A percentile compares a stretch with the other conserved stretches of the same genome.
Evolutionary conservation across 2,888 invertebrate species (phyloP).

Genomic region (Mycalesis mineus): DNA sequence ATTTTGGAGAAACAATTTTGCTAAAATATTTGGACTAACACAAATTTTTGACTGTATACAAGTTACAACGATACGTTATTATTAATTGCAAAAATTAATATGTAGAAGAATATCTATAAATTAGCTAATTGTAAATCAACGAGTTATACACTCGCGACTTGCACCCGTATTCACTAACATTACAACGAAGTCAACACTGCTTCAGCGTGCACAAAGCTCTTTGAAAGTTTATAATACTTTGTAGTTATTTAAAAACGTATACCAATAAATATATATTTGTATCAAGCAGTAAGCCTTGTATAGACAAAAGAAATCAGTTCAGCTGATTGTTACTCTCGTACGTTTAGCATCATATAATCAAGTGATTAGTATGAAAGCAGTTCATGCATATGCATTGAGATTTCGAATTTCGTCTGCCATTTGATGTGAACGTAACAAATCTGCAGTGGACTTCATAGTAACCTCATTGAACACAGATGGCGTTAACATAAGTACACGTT

Average conservation of each 20-base stretch:
- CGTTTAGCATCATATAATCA: too few relatives aligned
- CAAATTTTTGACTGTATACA: conserved; percentile 47
- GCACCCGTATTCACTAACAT: background rate
- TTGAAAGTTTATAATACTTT: background rate
- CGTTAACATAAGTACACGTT: conserved; percentile 25
- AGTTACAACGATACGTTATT: conserved; percentile 42
- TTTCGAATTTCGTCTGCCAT: too few relatives aligned
- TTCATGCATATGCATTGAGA: too few relatives aligned
- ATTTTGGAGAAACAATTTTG: conserved; percentile 53
- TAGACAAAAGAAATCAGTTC: too few relatives aligned
- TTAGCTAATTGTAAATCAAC: conserved; percentile 47
- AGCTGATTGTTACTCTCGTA: too few relatives aligned
- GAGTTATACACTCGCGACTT: conserved; percentile 29
- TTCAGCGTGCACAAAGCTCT: background rate
- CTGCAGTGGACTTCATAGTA: background rate
- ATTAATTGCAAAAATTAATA: conserved; percentile 46
- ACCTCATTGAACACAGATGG: background rate
- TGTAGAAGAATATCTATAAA: conserved; percentile 54
- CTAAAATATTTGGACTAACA: conserved; percentile 70
- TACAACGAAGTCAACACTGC: background rate
- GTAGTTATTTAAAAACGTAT: too few relatives aligned
- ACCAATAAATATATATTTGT: too few relatives aligned
- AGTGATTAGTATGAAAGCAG: too few relatives aligned
- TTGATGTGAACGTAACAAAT: too few relatives aligned
- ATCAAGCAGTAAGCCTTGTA: too few relatives aligned